Base-by-base conservation (phyloP, 1,140 invertebrate genomes). In the Cephus cinctus region DNA sequence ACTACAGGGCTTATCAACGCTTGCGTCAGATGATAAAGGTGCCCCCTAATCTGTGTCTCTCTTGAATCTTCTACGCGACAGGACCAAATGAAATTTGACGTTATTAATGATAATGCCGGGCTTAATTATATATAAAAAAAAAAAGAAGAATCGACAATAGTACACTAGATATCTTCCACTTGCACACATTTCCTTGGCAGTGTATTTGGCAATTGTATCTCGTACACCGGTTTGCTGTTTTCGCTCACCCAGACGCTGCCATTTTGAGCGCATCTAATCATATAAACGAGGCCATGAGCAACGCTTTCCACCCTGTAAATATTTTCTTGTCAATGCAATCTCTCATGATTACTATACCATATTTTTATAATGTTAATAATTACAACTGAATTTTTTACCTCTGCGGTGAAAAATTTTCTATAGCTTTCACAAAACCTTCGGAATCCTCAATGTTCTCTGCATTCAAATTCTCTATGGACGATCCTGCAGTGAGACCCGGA, bases 211-310 rank as follows among this genome's bases (percentile, higher is more conserved):
- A 78, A 63, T 23, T 61, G 56, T 20, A 81, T 68, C 52, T 81
- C 78, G 44, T 80, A 80, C n/a, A 78, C 66, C 1, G 76, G 75
- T 42, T 79, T 55, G 5, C 67, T 71, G 36, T 76, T 69, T 53
- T 81, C 79, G 25, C 63, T 68, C 16, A 80, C 74, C 78, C 79
- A 81, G 2, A 80, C 64, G 30, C 71, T 78, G 9, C 78, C 78
- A 46, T 76, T 80, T 43, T 72, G 67, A 2, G 75, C 80, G 34
- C 75, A 69, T 25, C 68, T 71, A 20, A 81, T 78, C 27, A 77
- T 54, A 3, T 73, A 76, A 11, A 80, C 64, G 50, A 81, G 56
- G 12, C 75, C 76, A 39, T 75, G 67, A 2, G 78, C 78, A 2
- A 80, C 65, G 21, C 65, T 65, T 19, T 71, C 67, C 11, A 73